Conservation (phyloP, 2,888 invertebrate species). For the Cheilosia variabilis region DNA sequence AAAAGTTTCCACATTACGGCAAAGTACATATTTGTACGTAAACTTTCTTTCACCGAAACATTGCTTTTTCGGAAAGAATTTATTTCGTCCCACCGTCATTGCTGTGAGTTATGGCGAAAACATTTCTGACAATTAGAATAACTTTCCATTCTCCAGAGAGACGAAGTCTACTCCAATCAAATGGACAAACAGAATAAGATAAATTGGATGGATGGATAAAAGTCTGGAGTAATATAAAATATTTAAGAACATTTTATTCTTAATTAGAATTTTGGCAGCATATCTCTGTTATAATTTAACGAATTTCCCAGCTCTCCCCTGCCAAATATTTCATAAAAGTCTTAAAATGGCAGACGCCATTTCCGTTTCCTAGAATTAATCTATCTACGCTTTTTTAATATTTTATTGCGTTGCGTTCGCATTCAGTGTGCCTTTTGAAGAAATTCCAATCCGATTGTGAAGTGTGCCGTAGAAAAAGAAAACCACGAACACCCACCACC, state of each 20-base stretch:
- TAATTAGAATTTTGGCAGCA: conserved; percentile 48
- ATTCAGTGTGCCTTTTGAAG: conserved; percentile 40
- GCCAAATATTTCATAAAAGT: too few species aligned
- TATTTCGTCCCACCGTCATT: background rate
- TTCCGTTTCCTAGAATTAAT: conserved; percentile 38
- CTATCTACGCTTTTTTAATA: conserved; percentile 46
- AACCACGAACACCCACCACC: background rate
- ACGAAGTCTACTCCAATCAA: background rate
- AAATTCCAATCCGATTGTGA: conserved; percentile 57
- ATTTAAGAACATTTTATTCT: conserved; percentile 45
- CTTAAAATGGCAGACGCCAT: background rate
- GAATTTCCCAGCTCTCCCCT: background rate
- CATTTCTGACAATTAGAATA: conserved; percentile 9
- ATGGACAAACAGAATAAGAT: background rate
- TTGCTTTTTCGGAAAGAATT: too few species aligned
- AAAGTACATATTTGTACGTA: background rate
- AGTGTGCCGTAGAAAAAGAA: background rate
- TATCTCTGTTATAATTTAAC: conserved; percentile 44
- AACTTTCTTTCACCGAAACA: too few species aligned
- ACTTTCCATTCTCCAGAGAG: conserved; percentile 12
- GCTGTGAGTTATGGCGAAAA: conserved; percentile 9
- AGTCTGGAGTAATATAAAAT: conserved; percentile 19
- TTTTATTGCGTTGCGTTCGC: conserved; percentile 54
- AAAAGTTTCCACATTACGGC: background rate
- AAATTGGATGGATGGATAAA: conserved; percentile 1